Conservation (phyloP, 2,888 invertebrate species). For the Ceramica pisi region DNA sequence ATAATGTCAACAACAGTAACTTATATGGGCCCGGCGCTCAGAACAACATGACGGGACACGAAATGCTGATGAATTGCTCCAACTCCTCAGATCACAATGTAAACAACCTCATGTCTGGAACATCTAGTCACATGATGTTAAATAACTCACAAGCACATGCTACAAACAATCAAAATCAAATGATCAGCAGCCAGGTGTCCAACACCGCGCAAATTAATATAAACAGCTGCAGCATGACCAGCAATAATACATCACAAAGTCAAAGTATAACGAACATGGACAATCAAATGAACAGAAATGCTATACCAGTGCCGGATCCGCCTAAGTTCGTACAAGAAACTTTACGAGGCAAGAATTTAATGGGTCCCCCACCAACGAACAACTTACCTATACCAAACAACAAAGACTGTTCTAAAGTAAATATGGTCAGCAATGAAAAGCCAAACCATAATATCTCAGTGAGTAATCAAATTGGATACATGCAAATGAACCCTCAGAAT, state of each 20-base stretch:
- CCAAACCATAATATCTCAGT: slow-evolving; percentile 85
- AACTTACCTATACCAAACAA: slow-evolving; percentile 81
- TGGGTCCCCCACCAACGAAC: slow-evolving; percentile 80
- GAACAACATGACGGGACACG: slow-evolving; percentile 82
- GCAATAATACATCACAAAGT: slow-evolving; percentile 79
- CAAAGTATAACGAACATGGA: slow-evolving; percentile 81
- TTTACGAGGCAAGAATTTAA: slow-evolving; percentile 85
- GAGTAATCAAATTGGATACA: slow-evolving; percentile 86
- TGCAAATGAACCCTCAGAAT: slow-evolving; percentile 87
- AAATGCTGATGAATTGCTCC: slow-evolving; percentile 86
- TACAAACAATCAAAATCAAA: slow-evolving; percentile 82
- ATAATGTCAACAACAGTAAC: slow-evolving; percentile 78
- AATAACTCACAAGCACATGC: slow-evolving; percentile 82
- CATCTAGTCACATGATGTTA: slow-evolving; percentile 85
- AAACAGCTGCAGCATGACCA: slow-evolving; percentile 84
- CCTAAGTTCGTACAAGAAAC: slow-evolving; percentile 84
- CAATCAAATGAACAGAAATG: slow-evolving; percentile 80
- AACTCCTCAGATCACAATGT: slow-evolving; percentile 83
- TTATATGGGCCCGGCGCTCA: slow-evolving; percentile 81
- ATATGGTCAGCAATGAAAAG: slow-evolving; percentile 83
- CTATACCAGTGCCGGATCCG: slow-evolving; percentile 80
- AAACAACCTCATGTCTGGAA: slow-evolving; percentile 80
- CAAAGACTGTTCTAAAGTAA: slow-evolving; percentile 85
- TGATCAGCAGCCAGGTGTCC: slow-evolving; percentile 77
- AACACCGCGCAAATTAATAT: slow-evolving; percentile 85